Evolutionary conservation across 1,140 invertebrate species (phyloP).

Genomic region (Lepidurus packardi): DNA sequence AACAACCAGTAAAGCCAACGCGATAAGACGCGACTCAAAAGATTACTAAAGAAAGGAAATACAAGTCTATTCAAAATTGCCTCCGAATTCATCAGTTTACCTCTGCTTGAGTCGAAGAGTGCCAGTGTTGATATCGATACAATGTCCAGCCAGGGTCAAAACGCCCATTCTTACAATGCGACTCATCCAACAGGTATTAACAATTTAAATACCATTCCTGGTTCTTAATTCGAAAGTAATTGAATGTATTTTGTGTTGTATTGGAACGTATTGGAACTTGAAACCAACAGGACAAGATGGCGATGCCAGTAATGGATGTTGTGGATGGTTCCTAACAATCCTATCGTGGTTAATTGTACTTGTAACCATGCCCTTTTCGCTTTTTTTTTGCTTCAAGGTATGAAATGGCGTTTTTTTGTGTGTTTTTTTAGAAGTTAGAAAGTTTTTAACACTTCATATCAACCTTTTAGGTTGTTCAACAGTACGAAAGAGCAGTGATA

Average conservation of each 20-base stretch:
- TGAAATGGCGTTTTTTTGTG: slow-evolving; percentile 39
- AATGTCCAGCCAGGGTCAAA: background rate
- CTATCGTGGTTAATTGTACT: slow-evolving; percentile 81
- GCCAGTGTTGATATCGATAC: background rate
- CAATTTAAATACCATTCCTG: too few relatives aligned
- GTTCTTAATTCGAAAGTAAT: too few relatives aligned
- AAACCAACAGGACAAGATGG: too few relatives aligned
- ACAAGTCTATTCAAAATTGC: background rate
- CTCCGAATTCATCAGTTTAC: background rate
- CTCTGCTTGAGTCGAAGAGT: background rate
- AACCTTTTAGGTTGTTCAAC: slow-evolving; percentile 49
- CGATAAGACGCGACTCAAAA: background rate
- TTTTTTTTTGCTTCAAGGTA: slow-evolving; percentile 94
- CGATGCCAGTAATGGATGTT: slow-evolving; percentile 42
- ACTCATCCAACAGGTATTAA: background rate
- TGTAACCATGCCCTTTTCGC: slow-evolving; percentile 86
- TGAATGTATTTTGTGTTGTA: too few relatives aligned
- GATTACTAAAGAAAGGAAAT: background rate
- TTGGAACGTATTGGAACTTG: too few relatives aligned
- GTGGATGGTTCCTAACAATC: slow-evolving; percentile 76
- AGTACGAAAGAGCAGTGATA: slow-evolving; percentile 49
- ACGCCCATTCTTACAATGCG: background rate
- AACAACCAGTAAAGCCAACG: background rate
- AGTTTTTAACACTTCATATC: background rate
- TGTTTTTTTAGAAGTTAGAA: background rate